These are phyloP conservation scores for Parus major DNA, from an alignment of 2,113 vertebrate genomes.

Conservation along the genomic window DNA sequence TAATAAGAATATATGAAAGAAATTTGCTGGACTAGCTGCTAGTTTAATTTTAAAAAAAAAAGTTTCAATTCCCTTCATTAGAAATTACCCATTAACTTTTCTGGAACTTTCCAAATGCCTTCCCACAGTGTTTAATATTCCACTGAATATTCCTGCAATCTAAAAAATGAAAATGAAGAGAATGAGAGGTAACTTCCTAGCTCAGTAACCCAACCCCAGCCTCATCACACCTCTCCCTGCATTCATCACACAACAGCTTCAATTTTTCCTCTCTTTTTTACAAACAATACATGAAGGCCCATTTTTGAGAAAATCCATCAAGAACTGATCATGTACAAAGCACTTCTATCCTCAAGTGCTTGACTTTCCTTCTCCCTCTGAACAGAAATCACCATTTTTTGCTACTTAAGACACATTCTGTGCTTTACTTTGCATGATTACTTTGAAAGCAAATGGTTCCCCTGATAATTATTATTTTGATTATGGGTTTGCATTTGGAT, in stretches of 20 bases:
- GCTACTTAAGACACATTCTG: background rate
- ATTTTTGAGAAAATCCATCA: constrained; percentile 33
- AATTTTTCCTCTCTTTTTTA: background rate
- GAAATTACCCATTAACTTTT: background rate
- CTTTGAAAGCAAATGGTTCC: constrained; percentile 22
- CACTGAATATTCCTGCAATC: background rate
- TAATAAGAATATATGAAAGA: background rate
- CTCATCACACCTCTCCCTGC: background rate
- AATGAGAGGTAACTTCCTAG: background rate
- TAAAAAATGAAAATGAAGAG: background rate
- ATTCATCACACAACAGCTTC: background rate
- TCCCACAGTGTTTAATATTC: background rate
- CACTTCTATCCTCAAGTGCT: background rate
- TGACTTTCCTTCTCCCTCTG: background rate
- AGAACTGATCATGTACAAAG: background rate
- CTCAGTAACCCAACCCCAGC: background rate
- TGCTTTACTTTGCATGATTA: background rate
- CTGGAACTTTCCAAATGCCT: background rate
- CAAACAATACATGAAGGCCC: background rate
- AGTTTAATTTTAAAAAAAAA: background rate
- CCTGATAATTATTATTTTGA: constrained; percentile 50
- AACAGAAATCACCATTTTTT: constrained; percentile 17
- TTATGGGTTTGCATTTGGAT: constrained; percentile 35
- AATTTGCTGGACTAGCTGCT: background rate
- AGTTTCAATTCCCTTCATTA: background rate